Evolutionary conservation across 2,113 vertebrate genomes (phyloP), one percentile per base, ranked within the genome.

Genomic region (Garra rufa): DNA sequence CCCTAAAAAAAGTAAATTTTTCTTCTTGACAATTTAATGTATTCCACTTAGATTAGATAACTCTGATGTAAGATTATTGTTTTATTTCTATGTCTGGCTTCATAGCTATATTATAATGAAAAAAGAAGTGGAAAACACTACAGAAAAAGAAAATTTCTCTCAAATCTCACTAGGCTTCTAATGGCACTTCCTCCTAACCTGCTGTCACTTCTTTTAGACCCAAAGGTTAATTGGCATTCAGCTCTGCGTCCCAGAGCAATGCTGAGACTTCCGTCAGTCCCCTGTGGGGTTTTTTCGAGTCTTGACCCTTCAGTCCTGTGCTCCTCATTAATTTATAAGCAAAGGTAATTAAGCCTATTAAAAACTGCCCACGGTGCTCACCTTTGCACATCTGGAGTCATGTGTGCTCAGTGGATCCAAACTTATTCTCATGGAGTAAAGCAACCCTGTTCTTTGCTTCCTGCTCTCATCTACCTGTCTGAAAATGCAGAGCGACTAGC

Each of bases 241-340:
- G 55, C 82, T 76, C 85, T 70, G 55, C 8, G 9, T 81, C 19
- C 55, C 79, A 85, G 17, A 30, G 43, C 65, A 84, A 76, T 38
- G 59, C 74, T 24, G 52, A 55, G 78, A 38, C 65, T 85, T 86
- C 55, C 61, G 65, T 55, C 17, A 41, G 19, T 76, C 30, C 84
- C 80, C 61, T 69, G 19, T 70, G 61, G 74, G 83, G 24, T 30
- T 76, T 44, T 77, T 77, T 48, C 17, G 34, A 65, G 34, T 81
- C 43, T 76, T 38, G 71, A 81, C 70, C 71, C 71, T 74, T 84
- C 70, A 52, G 48, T 83, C 30, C 71, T 38, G 74, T 61, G 63
- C 57, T 84, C 77, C 81, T 85, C 80, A 87, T 89, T 88, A 85
- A 89, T 88, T 89, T 86, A 88, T 82, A 76, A 85, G 81, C 84